Evolutionary conservation across 2,888 invertebrate genomes (phyloP).

Genomic region (Eueremaeus valkanovi): DNA sequence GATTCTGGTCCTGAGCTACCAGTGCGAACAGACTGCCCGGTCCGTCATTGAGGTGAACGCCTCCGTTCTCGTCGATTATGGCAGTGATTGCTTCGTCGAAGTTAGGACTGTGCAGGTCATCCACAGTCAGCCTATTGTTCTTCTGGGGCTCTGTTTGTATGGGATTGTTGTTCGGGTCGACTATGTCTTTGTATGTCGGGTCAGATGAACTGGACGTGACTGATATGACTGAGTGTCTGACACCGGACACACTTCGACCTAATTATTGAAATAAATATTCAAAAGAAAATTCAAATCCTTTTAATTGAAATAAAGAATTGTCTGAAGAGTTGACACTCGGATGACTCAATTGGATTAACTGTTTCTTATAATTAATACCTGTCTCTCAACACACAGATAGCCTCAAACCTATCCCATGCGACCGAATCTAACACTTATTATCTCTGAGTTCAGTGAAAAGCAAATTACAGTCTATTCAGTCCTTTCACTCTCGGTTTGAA

Average conservation of each 20-base stretch:
- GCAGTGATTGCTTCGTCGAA: conserved; percentile 47
- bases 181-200: neutral
- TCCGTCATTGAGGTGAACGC: conserved; percentile 46
- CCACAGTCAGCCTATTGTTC: neutral
- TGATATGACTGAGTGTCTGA: conserved; percentile 29
- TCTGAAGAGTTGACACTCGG: too few relatives aligned
- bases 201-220: conserved; percentile 21
- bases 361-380: too few relatives aligned
- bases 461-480: too few relatives aligned
- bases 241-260: conserved; percentile 39
- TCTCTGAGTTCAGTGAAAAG: too few relatives aligned
- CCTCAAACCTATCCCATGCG: too few relatives aligned
- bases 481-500: too few relatives aligned
- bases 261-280: neutral
- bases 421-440: too few relatives aligned
- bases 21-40: conserved; percentile 38
- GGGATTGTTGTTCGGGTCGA: neutral
- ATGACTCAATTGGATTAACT: too few relatives aligned
- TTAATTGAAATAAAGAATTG: neutral
- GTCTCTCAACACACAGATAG: too few relatives aligned
- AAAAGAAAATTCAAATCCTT: neutral
- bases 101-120: conserved; percentile 36
- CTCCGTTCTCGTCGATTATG: conserved; percentile 47
- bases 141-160: neutral
- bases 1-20: conserved; percentile 14